These are phyloP conservation scores for Liasis olivaceus DNA, from an alignment of 2,797 vertebrate species.

Conservation along the genomic window DNA sequence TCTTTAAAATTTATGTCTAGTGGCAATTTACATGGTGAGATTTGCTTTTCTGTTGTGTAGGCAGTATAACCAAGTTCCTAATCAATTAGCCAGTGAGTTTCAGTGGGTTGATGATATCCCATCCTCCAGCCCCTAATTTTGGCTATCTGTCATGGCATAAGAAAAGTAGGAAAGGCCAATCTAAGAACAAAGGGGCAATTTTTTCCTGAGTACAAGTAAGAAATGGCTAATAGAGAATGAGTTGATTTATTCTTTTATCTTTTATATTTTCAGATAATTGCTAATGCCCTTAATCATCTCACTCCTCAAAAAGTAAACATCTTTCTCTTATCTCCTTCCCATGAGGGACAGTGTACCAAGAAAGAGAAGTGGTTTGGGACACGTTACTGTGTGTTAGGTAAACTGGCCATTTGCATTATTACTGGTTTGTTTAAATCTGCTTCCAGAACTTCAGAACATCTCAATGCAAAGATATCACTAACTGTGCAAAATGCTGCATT, in stretches of 20 bases:
- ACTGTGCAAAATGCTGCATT: neutral
- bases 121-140: neutral
- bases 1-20: neutral
- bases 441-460: neutral
- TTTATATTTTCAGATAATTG: slow-evolving; percentile 77
- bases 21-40: neutral
- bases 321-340: slow-evolving; percentile 83
- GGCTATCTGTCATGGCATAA: neutral
- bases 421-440: neutral
- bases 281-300: slow-evolving; percentile 75
- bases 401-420: neutral
- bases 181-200: neutral
- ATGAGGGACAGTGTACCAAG: slow-evolving; percentile 79
- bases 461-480: too few species aligned
- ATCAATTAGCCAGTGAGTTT: neutral
- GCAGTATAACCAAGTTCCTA: neutral
- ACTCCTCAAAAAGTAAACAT: slow-evolving; percentile 83
- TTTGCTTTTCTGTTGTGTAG: neutral
- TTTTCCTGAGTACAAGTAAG: neutral
- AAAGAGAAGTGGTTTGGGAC: slow-evolving; percentile 89
- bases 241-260: slow-evolving; percentile 18
- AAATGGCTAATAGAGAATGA: slow-evolving; percentile 9
- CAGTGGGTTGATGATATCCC: neutral
- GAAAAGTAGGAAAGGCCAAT: neutral
- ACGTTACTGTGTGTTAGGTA: slow-evolving; percentile 83